phyloP scores from a whole-genome alignment of 2,888 invertebrate species.

The Cheilosia grossa region DNA sequence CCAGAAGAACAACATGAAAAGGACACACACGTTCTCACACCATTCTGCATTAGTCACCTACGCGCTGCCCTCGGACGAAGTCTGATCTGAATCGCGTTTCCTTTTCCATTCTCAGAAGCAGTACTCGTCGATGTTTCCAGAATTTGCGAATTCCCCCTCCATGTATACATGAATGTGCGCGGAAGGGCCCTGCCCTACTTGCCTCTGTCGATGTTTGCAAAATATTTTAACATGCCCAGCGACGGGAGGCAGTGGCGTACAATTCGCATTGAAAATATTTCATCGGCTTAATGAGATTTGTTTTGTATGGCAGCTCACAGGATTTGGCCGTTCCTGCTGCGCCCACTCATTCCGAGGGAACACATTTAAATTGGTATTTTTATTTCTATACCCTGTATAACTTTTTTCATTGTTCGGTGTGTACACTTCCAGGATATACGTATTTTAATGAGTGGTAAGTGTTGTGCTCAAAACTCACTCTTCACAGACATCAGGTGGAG shows the following conservation, averaged over 20 bases:
- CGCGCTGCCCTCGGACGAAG: constrained; percentile 14
- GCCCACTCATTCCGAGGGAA: constrained; percentile 25
- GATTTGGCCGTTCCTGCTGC: constrained; percentile 37
- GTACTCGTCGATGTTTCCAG: constrained; percentile 25
- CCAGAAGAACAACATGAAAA: background rate
- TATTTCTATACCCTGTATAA: background rate
- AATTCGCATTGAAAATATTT: constrained; percentile 53
- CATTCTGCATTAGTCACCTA: constrained; percentile 37
- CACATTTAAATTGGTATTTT: constrained; percentile 53
- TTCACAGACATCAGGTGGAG: constrained; percentile 23
- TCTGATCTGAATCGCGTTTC: constrained; percentile 39
- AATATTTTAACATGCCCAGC: constrained; percentile 47
- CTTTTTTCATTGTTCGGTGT: constrained; percentile 31
- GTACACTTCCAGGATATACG: constrained; percentile 40
- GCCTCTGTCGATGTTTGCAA: constrained; percentile 48
- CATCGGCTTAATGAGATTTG: constrained; percentile 70
- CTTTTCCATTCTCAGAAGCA: constrained; percentile 5
- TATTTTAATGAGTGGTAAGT: constrained; percentile 60
- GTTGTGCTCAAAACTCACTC: constrained; percentile 12
- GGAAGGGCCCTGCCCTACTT: constrained; percentile 4
- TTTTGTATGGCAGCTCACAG: constrained; percentile 44
- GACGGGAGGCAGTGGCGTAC: too few species aligned
- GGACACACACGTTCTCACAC: constrained; percentile 15
- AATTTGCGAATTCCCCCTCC: constrained; percentile 30
- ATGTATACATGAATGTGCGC: background rate